A percentile compares a stretch with the other conserved stretches of the same genome.
These are phyloP conservation scores for Vesta saturnalis DNA, from an alignment of 2,888 invertebrate genomes.

Conservation along the genomic window DNA sequence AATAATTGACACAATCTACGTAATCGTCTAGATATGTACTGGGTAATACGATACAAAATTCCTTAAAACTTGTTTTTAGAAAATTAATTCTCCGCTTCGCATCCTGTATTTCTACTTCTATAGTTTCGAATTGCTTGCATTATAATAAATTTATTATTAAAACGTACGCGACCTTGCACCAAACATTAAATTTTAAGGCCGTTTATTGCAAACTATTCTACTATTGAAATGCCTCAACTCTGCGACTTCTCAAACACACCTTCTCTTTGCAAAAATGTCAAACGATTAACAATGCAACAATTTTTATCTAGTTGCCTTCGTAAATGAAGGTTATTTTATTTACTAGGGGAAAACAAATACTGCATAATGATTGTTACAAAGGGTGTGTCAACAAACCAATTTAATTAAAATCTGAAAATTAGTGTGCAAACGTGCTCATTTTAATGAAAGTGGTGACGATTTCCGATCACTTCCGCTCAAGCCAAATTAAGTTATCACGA, in stretches of 20 bases:
- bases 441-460: too few species aligned
- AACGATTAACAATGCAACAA: slow-evolving; percentile 1
- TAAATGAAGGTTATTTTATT: too few species aligned
- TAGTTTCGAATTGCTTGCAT: neutral
- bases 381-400: too few species aligned
- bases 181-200: neutral
- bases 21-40: slow-evolving; percentile 9
- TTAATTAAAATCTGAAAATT: too few species aligned
- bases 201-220: neutral
- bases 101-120: slow-evolving; percentile 9
- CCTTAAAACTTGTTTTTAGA: slow-evolving; percentile 1
- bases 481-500: too few species aligned
- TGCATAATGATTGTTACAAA: too few species aligned
- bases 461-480: too few species aligned
- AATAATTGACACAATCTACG: slow-evolving; percentile 9
- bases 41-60: slow-evolving; percentile 1
- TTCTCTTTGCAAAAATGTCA: slow-evolving; percentile 4
- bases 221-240: neutral
- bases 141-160: neutral
- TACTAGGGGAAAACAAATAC: too few species aligned
- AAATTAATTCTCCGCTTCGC: neutral
- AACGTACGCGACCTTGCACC: neutral
- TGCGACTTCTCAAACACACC: neutral
- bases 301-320: too few species aligned
- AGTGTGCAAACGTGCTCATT: too few species aligned